Evolutionary conservation across 2,113 vertebrate genomes (phyloP), one percentile per base, ranked within the genome.

Genomic region (Leptodactylus fuscus): DNA sequence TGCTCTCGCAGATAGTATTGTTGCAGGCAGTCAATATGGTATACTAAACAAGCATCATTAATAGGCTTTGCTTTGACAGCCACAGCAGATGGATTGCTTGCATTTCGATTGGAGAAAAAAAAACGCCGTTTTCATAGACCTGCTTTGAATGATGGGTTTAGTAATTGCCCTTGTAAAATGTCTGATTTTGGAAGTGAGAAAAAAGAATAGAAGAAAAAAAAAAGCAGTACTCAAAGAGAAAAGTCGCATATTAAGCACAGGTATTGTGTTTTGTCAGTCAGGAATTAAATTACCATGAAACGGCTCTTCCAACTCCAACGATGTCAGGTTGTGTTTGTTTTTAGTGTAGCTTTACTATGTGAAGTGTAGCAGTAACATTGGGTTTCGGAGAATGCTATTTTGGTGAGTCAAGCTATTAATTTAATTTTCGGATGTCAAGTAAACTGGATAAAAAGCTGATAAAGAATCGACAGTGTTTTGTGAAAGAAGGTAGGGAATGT

Each of bases 161-260:
- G 90, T 91, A 92, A 90, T 91, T 90, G 87, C 49, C 38, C 89
- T 90, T 88, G 88, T 91, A 92, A 91, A 91, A 90, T 91, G 89
- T 87, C 88, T 92, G 87, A 88, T 90, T 88, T 85, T 84, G 41
- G 58, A 53, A 10, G 16, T 12, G 36, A 44, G 18, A 41, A 55
- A 88, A 81, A 88, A 32, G 20, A 49, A 85, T 32, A 81, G 38
- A 41, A 22, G 83, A 15, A 16, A 82, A n/a, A n/a, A 82, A 82
- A 1, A 4, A 79, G 41, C 46, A 75, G 55, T 0, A 2, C 53
- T 51, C 9, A 69, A 11, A 87, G 48, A 53, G 12, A 86, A 73
- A 81, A 81, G 80, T 81, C 80, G 69, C 18, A 81, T 20, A 71
- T 60, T 46, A 85, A 80, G 51, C 51, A 55, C 81, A 70, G 24